Evolutionary conservation across 2,797 vertebrate species (phyloP).

Genomic region (Coregonus suidteri): DNA sequence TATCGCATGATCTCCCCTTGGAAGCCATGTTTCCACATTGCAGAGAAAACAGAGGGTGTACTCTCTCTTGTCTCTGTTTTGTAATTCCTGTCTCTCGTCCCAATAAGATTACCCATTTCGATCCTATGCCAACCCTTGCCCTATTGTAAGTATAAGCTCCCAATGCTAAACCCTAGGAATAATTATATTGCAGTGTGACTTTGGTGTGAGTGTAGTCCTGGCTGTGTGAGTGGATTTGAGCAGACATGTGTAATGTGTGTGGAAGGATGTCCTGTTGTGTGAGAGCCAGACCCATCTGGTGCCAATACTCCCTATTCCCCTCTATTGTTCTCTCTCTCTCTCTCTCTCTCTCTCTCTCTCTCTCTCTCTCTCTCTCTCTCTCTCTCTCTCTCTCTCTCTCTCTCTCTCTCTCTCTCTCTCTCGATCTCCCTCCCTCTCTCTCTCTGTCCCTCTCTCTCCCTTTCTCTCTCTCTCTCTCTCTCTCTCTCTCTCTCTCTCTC

Average conservation of each 20-base stretch:
- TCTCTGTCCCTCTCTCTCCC: constrained; percentile 39
- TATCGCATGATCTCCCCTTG: constrained; percentile 23
- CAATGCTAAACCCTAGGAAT: constrained; percentile 61
- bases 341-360: constrained; percentile 21
- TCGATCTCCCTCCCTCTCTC: constrained; percentile 43
- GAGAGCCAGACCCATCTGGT: constrained; percentile 63
- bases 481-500: constrained; percentile 32
- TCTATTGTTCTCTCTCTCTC: constrained; percentile 11
- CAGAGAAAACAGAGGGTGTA: constrained; percentile 26
- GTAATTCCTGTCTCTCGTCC: constrained; percentile 60
- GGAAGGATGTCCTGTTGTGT: constrained; percentile 72
- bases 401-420: constrained; percentile 26
- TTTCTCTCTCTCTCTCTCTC: constrained; percentile 33
- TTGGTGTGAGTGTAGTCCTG: constrained; percentile 43
- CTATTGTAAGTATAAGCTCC: constrained; percentile 63
- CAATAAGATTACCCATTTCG: constrained; percentile 53
- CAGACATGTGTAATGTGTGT: constrained; percentile 73
- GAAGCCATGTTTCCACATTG: neutral
- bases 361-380: constrained; percentile 21
- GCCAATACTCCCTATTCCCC: constrained; percentile 51
- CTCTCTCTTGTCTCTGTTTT: constrained; percentile 45
- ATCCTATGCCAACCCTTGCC: constrained; percentile 62
- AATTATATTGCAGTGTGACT: constrained; percentile 50
- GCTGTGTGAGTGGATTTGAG: constrained; percentile 65
- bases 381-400: constrained; percentile 40